phyloP scores from a whole-genome alignment of 2,113 vertebrate genomes.

The Phylloscopus trochilus region DNA sequence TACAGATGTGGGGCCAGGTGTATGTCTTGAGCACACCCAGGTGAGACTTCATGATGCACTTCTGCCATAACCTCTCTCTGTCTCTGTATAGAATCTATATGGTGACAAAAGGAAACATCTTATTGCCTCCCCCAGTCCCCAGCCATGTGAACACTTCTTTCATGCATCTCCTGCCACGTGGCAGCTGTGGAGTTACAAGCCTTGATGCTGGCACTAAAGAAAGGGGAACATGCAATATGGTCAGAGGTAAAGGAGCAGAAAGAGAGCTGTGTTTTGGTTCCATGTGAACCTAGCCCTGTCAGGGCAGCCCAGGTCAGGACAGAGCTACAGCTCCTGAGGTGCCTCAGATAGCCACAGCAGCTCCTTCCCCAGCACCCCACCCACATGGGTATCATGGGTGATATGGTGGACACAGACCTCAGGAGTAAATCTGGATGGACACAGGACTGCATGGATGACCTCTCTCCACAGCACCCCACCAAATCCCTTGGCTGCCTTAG shows the following conservation, averaged over 20 bases:
- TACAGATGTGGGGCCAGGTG: not conserved
- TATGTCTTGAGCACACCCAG: not conserved
- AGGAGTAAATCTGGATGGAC: not conserved
- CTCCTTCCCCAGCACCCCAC: not conserved
- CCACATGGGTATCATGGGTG: rapidly evolving
- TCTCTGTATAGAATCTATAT: not conserved
- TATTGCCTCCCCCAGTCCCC: not conserved
- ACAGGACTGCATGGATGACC: not conserved
- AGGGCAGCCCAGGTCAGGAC: not conserved
- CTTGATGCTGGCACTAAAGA: not conserved
- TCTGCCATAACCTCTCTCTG: not conserved
- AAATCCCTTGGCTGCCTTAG: not conserved
- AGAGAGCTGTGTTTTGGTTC: not conserved
- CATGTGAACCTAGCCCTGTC: not conserved
- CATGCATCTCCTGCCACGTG: not conserved
- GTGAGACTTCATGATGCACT: not conserved
- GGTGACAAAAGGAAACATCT: not conserved
- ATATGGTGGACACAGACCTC: rapidly evolving
- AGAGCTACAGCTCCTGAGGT: not conserved
- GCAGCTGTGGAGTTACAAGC: not conserved
- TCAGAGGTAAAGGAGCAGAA: not conserved
- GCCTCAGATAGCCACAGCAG: not conserved
- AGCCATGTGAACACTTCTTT: not conserved
- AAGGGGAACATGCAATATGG: not conserved
- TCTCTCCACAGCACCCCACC: not conserved